Percentiles rank a stretch among this genome's conserved stretches.
Evolutionary conservation across 2,797 vertebrate species (phyloP).

Genomic region (Ispidina lecontei): DNA sequence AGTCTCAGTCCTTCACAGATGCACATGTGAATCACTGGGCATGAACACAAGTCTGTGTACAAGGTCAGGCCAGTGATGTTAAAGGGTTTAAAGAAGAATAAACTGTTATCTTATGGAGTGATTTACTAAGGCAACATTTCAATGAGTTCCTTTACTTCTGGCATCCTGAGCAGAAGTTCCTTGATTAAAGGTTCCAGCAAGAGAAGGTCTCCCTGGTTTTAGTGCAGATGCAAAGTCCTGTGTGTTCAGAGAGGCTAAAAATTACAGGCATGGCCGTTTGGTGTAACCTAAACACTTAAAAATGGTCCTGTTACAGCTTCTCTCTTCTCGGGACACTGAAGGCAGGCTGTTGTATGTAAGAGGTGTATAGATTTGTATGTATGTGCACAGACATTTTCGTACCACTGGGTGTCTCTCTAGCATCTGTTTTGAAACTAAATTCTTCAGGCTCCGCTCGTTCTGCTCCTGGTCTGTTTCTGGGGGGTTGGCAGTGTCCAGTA

Average conservation of each 20-base stretch:
- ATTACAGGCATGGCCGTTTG: not conserved
- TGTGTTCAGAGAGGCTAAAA: not conserved
- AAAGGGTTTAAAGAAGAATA: not conserved
- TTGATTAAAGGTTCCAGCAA: not conserved
- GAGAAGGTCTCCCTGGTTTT: not conserved
- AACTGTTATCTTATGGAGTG: not conserved
- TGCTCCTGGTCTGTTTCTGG: not conserved
- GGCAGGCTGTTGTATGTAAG: not conserved
- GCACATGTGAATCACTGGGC: no score
- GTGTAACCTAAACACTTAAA: not conserved
- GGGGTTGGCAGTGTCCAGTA: not conserved
- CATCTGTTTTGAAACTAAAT: slow-evolving; percentile 5
- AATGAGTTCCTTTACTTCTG: not conserved
- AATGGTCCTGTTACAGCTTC: not conserved
- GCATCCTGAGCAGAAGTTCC: not conserved
- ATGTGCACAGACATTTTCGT: not conserved
- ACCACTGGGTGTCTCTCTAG: slow-evolving; percentile 68
- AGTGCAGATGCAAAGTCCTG: not conserved
- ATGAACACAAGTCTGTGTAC: no score
- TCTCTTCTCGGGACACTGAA: not conserved
- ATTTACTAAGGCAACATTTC: not conserved
- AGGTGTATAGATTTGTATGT: no score
- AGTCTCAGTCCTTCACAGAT: not conserved
- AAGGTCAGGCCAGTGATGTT: not conserved
- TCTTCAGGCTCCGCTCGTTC: not conserved